Base-by-base conservation (phyloP, 1,140 invertebrate species). In the Lordiphosa stackelbergi region DNA sequence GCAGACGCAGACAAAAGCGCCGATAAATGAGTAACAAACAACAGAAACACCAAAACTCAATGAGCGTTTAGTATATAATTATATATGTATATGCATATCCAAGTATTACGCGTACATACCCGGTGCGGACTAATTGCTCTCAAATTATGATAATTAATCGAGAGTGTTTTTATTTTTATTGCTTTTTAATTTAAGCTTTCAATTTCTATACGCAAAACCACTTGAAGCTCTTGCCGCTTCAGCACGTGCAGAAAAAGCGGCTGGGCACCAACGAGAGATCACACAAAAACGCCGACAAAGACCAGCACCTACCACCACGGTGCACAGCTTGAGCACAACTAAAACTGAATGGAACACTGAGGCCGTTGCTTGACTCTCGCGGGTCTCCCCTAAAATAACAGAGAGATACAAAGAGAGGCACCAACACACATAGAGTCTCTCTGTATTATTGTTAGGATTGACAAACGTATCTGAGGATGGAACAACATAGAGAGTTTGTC, bases 251-350 rank as follows among this genome's bases (percentile, higher is more conserved):
- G 16, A 19, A 37, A n/a, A 38, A 31, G n/a, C 16, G 47, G 56
- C 28, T 8, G 16, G 5, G 22, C 22, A 24, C 22, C 22, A 24
- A 6, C 22, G 42, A 19, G 10, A 6, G 3, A 16, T 37, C 13
- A 19, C 6, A 10, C 42, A 10, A 9, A 16, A 10, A 3, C 2
- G 10, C 41, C 47, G 40, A 69, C 34, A 46, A 34, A 22, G 38
- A 31, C 28, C 28, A 31, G 28, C 28, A 31, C 28, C 51, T 13
- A 56, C 66, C 52, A 31, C 13, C 8, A n/a, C 38, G 42, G 38
- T 24, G 41, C 35, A 65, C 55, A 55, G 51, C 56, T 56, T 47
- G 38, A 53, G 38, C 51, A 52, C 53, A 69, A 69, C 63, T 69
- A 31, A 60, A 52, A 31, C 28, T 8, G 31, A 69, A 43, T 65